Base-by-base conservation (phyloP, 2,113 vertebrate species). In the Struthio camelus region DNA sequence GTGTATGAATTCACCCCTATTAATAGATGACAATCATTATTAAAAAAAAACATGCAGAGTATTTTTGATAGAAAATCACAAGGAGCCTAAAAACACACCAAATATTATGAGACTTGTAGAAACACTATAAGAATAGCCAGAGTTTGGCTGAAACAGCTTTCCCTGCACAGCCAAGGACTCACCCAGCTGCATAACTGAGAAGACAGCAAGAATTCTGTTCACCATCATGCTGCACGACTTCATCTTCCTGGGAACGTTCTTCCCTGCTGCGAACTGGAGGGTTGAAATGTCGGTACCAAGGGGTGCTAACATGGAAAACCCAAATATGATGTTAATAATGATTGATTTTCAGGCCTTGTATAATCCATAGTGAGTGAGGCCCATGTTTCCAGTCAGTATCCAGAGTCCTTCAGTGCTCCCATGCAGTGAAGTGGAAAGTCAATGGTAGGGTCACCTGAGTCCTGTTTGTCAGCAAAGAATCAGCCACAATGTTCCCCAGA, bases 161-260 rank as follows among this genome's bases (percentile, higher is more conserved):
- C 40, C 66, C 65, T 46, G 50, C 11, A 16, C 27, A 58, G 65
- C 17, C 4, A 13, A 78, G 58, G 81, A 97, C 97, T 97, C 81
- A 97, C 97, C 94, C 40, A 93, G 61, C 17, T 75, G 81, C 61
- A 96, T 76, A 83, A 90, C n/a, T 38, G 81, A 40, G 91, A 86
- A 15, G 90, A 91, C 0, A 0, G 76, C 27, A 61, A 62, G 18
- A 0, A 0, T 34, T 84, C 50, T 48, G 72, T 51, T 91, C 72
- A 58, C 4, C 38, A 30, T 51, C 3, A 1, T 10, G 56, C 69
- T 0, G 0, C n/a, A 0, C 2, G 1, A 10, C n/a, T 83, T 56
- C 97, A 97, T 97, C 2, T 0, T 83, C 30, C 54, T 1, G 3
- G 82, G 71, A 94, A 25, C 0, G 2, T 40, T 75, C 23, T 48